Conservation (phyloP, 1,140 invertebrate genomes). For the Pseudomyrmex pallidus region DNA sequence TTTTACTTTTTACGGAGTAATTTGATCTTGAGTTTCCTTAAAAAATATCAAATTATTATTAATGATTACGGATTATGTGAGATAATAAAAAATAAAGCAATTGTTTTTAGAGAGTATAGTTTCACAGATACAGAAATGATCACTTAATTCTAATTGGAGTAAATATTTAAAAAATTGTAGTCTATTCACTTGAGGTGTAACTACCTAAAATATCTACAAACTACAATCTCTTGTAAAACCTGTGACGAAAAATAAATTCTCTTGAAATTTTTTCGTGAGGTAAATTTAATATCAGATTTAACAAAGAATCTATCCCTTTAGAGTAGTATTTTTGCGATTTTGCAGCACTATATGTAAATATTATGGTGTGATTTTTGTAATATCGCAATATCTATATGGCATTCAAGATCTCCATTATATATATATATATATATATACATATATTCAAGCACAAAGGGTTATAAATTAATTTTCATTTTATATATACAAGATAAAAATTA, state of each 20-base stretch:
- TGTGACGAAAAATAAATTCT: background rate
- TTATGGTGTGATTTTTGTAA: conserved; percentile 35
- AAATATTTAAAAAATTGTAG: background rate
- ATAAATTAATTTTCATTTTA: conserved; percentile 26
- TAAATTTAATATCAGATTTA: background rate
- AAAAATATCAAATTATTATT: background rate
- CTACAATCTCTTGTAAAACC: background rate
- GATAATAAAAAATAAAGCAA: background rate
- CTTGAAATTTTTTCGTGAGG: background rate
- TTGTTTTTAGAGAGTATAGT: background rate
- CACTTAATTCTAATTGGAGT: background rate
- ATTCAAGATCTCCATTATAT: background rate
- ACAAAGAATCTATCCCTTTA: conserved; percentile 7
- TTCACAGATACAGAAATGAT: background rate
- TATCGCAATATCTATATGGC: conserved; percentile 1
- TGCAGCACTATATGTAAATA: conserved; percentile 8
- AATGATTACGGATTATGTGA: background rate
- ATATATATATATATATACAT: conserved; percentile 5
- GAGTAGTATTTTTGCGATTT: conserved; percentile 19
- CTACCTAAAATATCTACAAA: background rate
- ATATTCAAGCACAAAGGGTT: conserved; percentile 52
- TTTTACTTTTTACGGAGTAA: background rate
- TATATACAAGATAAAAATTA: conserved; percentile 18
- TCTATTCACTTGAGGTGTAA: background rate
- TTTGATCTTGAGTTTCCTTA: background rate